Evolutionary conservation across 2,113 vertebrate genomes (phyloP).

Genomic region (Corydoras maculifer): DNA sequence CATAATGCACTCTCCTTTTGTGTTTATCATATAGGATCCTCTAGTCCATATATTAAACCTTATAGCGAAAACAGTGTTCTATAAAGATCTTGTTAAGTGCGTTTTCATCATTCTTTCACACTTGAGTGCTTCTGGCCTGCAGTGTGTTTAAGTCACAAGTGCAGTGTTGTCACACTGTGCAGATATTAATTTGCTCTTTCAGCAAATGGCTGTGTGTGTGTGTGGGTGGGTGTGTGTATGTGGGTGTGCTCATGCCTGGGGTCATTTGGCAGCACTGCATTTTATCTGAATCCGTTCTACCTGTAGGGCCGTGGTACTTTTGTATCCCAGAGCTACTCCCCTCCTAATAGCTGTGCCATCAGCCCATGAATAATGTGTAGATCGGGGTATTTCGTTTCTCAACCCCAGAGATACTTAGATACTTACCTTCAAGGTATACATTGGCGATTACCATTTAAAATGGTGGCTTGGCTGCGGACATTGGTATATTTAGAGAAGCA

Average conservation of each 20-base stretch:
- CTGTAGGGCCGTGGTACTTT: slow-evolving; percentile 33
- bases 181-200: slow-evolving; percentile 8
- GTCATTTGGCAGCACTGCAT: slow-evolving; percentile 27
- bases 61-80: background rate
- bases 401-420: background rate
- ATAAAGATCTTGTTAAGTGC: background rate
- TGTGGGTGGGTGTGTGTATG: background rate
- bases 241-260: slow-evolving; percentile 4
- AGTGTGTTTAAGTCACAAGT: slow-evolving; percentile 3
- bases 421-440: slow-evolving; percentile 12
- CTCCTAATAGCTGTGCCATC: slow-evolving; percentile 21
- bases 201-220: slow-evolving; percentile 1
- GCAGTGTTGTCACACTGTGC: slow-evolving; percentile 8
- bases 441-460: slow-evolving; percentile 20
- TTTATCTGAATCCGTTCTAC: slow-evolving; percentile 28
- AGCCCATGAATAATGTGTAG: slow-evolving; percentile 31
- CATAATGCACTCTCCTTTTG: background rate
- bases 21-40: background rate
- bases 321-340: slow-evolving; percentile 12
- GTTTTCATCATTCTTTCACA: slow-evolving; percentile 4
- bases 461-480: slow-evolving; percentile 9
- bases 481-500: background rate
- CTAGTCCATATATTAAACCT: background rate
- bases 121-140: background rate
- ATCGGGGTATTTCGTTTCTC: slow-evolving; percentile 26